Base-by-base conservation (phyloP, 1,140 invertebrate species). In the Megalonaias nervosa region DNA sequence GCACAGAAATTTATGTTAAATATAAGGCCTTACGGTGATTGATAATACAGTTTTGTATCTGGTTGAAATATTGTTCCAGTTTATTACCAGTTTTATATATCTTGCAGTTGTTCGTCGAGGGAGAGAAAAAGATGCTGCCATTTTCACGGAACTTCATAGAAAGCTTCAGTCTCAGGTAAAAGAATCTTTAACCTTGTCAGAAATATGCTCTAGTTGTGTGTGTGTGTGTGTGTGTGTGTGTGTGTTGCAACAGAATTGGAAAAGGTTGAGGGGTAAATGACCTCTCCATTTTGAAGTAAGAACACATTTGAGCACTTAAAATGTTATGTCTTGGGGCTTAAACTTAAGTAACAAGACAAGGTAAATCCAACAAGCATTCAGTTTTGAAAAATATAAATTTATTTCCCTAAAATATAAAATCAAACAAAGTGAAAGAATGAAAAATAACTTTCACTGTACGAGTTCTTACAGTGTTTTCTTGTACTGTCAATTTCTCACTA, bases 121-220 rank as follows among this genome's bases (percentile, higher is more conserved):
- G 0, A 85, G 84, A 70, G 87, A 87, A 66, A 85, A 84, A 66
- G 89, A 89, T 82, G 88, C 86, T 21, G 86, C 85, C 59, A 71
- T 75, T 3, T 86, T 90, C 77, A 81, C 86, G 15, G 87, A 89
- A 67, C 77, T 89, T 60, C 86, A 89, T 75, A 83, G 89, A 56
- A 89, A 86, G 74, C 80, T 90, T 15, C 85, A 90, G 70, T 81
- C 87, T 21, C 87, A 89, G 82, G 88, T 88, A 60, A 66, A 67
- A 31, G 4, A 31, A 31, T 26, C 2, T 2, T 31, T 1, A 31
- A 31, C 26, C 26, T 2, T 31, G 26, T 31, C 26, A 31, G 26
- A 31, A 31, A 31, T 31, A 31, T 31, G 1, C 26, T 31, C 26
- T 31, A 3, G 2, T 31, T 31, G 23, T 21, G 19, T 57, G 14